Evolutionary conservation across 2,797 vertebrate genomes (phyloP), one percentile per base, ranked within the genome.

Genomic region (Molothrus aeneus): DNA sequence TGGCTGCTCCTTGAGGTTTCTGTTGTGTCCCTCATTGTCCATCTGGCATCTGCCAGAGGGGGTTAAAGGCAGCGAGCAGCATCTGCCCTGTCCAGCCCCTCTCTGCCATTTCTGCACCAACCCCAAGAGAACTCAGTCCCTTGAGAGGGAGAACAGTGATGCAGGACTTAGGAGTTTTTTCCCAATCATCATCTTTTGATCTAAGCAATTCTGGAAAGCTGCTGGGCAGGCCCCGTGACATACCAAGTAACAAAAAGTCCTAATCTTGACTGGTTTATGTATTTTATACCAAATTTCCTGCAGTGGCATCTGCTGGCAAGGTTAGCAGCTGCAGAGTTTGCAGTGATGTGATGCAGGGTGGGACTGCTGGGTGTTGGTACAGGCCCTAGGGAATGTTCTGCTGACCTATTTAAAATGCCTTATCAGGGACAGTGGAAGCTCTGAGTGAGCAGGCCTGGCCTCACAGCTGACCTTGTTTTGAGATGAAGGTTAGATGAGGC

Each of bases 241-340:
- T 14, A 47, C 9, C 36, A 56, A 75, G 38, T 29, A 64, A 80
- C 19, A 43, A 26, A 72, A 81, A 1, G 17, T 36, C 42, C 60
- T 77, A 22, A 25, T 29, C 38, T 32, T 29, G 25, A 50, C 10
- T 4, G 10, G 0, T 13, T 20, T 13, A 5, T 13, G 26, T 50
- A 3, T 74, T 89, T 73, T 20, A 6, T 42, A 36, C 40, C 24
- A 25, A 31, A 75, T 92, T 93, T 21, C 45, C 45, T 63, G 50
- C 14, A 77, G 82, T 90, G 95, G 77, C 70, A 73, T 69, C 92
- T 96, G 66, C 91, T 95, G 95, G 87, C 34, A 66, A 91, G n/a
- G 63, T 18, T 79, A 50, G 59, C 59, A 88, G 42, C 63, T 81
- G 91, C 91, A 90, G 54, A 0, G 1, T 61, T 72, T 71, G 25